Percentiles rank a stretch among this genome's conserved stretches.
These are phyloP conservation scores for Gryon sp. DNA, from an alignment of 1,140 invertebrate species.

Conservation along the genomic window DNA sequence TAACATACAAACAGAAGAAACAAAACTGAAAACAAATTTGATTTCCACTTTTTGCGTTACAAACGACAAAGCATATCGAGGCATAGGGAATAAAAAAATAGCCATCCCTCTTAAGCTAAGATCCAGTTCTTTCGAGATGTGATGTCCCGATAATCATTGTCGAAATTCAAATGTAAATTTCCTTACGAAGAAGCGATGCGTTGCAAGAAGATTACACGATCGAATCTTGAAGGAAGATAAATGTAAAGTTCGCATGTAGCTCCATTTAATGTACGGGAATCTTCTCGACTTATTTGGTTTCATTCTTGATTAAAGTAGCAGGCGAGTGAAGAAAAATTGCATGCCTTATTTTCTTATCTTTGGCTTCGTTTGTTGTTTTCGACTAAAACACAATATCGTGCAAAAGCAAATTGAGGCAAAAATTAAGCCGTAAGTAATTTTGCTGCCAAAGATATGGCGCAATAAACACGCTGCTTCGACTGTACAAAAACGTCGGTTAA, in stretches of 20 bases:
- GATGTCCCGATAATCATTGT: conserved; percentile 55
- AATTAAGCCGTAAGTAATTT: conserved; percentile 63
- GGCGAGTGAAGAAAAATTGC: conserved; percentile 42
- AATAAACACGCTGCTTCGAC: conserved; percentile 33
- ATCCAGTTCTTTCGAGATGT: conserved; percentile 45
- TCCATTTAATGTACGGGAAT: conserved; percentile 43
- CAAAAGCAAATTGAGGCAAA: conserved; percentile 57
- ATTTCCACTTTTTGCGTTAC: neutral
- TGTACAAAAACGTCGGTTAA: conserved; percentile 18
- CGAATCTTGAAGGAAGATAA: conserved; percentile 71
- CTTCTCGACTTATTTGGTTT: conserved; percentile 50
- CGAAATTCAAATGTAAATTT: conserved; percentile 68
- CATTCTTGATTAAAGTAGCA: conserved; percentile 55
- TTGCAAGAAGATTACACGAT: conserved; percentile 64
- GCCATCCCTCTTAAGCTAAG: neutral
- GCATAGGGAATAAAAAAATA: conserved; percentile 21
- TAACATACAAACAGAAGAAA: no score
- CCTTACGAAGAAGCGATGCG: conserved; percentile 48
- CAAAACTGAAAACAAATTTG: no score
- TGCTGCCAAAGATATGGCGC: conserved; percentile 48
- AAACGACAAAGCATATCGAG: conserved; percentile 5
- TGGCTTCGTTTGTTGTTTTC: conserved; percentile 35
- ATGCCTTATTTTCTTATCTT: conserved; percentile 58
- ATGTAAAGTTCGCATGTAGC: conserved; percentile 70
- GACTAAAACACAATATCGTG: conserved; percentile 51